Base-by-base conservation (phyloP, 2,113 vertebrate species). In the Dipodomys ordii region DNA sequence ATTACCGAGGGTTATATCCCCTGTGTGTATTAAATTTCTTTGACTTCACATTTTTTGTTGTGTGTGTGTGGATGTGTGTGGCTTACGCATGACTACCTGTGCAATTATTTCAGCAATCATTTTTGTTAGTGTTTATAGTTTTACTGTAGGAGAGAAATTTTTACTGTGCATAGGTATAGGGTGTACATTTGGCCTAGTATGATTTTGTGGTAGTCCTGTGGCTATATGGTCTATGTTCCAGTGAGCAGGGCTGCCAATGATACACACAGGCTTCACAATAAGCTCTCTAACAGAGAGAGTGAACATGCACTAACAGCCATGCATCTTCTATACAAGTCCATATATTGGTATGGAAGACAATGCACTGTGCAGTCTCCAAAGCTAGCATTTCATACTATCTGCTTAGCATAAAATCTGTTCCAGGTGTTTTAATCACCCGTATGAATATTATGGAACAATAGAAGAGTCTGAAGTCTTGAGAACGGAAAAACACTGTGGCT, bases 241-340 rank as follows among this genome's bases (percentile, higher is more conserved):
- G n/a, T 28, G 39, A 13, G 3, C 30, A 20, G 0, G 32, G 0
- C 3, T 12, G n/a, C 44, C 20, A 15, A 12, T 49, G 16, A 6
- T 18, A 3, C 32, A 1, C 11, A 28, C 2, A 65, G 7, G 10
- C 2, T 74, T 10, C 53, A 13, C 27, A 53, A 7, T 39, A 4
- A 28, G 18, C 11, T 49, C 12, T 20, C 11, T 19, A 64, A 68
- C 1, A 18, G 12, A 13, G 27, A 4, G 11, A 0, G 30, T 20
- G 23, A 11, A 4, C 4, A 83, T n/a, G 16, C 6, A 3, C 25
- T 13, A 13, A 15, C 25, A 65, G 3, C 23, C 28, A 3, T 72
- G 46, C 30, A n/a, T 25, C 30, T 5, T 78, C 11, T 79, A 2
- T 67, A 16, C 20, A 23, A 46, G 10, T 22, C 30, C 44, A 27